Percentiles rank a stretch among this genome's conserved stretches.
These are phyloP conservation scores for Falco cherrug DNA, from an alignment of 2,797 vertebrate species.

Conservation along the genomic window DNA sequence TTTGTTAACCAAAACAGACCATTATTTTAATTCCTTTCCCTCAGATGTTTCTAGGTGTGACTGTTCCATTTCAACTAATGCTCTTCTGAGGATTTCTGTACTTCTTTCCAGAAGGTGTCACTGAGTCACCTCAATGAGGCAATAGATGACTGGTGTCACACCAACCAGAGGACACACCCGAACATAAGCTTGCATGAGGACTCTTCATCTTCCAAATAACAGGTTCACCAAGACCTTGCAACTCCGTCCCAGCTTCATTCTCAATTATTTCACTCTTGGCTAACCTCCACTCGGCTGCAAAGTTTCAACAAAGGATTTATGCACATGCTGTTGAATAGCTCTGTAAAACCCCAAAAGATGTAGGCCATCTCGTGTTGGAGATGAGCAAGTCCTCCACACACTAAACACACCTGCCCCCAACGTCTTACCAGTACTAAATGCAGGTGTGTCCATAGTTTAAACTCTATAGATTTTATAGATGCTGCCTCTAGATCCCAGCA, in stretches of 20 bases:
- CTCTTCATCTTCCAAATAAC: background rate
- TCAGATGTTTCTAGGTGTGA: background rate
- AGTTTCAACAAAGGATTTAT: background rate
- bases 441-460: background rate
- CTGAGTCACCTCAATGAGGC: background rate
- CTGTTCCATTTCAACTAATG: background rate
- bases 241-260: background rate
- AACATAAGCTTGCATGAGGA: background rate
- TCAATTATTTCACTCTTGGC: background rate
- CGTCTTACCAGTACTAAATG: background rate
- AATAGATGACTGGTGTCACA: background rate
- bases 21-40: background rate
- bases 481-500: background rate
- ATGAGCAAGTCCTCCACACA: background rate
- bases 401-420: background rate
- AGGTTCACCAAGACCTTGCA: constrained; percentile 16
- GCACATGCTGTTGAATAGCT: background rate
- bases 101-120: background rate
- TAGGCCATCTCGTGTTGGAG: background rate
- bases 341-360: background rate
- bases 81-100: background rate
- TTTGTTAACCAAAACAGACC: background rate
- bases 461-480: background rate
- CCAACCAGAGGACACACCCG: background rate
- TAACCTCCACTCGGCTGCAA: background rate